Evolutionary conservation across 2,888 invertebrate species (phyloP).

Genomic region (Eupithecia inturbata): DNA sequence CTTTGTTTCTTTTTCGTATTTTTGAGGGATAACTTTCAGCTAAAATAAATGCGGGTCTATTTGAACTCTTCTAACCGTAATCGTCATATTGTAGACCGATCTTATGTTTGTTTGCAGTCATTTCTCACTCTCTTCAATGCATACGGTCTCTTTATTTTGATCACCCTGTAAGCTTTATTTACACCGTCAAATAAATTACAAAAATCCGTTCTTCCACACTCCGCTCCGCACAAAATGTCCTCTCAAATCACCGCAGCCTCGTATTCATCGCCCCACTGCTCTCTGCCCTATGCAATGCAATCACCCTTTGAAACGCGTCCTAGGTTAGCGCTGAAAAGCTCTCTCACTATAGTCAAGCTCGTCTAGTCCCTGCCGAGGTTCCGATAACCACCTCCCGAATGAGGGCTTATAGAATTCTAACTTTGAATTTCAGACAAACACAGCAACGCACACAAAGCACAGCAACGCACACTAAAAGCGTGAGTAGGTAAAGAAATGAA

Average conservation of each 20-base stretch:
- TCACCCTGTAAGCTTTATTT: not conserved
- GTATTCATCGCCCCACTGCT: conserved; percentile 30
- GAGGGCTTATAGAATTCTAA: not conserved
- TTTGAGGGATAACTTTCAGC: not conserved
- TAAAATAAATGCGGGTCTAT: not conserved
- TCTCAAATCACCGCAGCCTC: conserved; percentile 33
- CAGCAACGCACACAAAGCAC: not conserved
- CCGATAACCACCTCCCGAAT: not conserved
- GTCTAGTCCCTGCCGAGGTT: not conserved
- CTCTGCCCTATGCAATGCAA: conserved; percentile 30
- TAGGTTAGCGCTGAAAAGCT: not conserved
- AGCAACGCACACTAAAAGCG: not conserved
- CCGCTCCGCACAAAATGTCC: conserved; percentile 34
- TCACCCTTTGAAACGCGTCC: conserved; percentile 24
- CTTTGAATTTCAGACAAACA: not conserved
- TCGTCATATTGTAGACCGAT: not conserved
- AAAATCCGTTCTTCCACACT: conserved; percentile 19
- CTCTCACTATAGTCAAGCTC: not conserved
- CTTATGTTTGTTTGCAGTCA: not conserved
- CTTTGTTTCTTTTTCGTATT: not conserved
- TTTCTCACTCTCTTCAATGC: not conserved
- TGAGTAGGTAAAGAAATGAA: too few species aligned
- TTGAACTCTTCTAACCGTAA: not conserved
- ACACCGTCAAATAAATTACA: not conserved
- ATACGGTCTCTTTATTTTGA: not conserved